These are phyloP conservation scores for Epizoanthus ramosus DNA, from an alignment of 92 coral and sea anemone species.

Conservation along the genomic window DNA sequence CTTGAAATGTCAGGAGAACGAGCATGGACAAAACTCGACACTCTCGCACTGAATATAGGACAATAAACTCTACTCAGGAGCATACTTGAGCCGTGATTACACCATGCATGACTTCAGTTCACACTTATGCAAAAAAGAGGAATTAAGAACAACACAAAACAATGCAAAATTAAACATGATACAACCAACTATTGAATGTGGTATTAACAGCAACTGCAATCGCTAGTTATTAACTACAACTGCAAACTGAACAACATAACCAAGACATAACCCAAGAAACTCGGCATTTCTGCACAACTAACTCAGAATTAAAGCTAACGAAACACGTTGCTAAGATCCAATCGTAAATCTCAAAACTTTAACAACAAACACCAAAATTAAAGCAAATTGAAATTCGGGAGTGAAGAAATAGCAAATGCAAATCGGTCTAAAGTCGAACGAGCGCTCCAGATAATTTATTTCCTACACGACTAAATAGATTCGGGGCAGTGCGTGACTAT, in stretches of 20 bases:
- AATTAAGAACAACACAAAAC: neutral
- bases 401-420: neutral
- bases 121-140: conserved; percentile 25
- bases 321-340: neutral
- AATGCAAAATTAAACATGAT: conserved; percentile 2
- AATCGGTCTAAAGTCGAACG: neutral
- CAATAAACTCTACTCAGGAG: neutral
- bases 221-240: neutral
- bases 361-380: neutral
- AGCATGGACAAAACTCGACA: too few species aligned
- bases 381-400: neutral
- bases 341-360: conserved; percentile 13
- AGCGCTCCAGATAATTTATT: neutral
- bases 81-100: neutral
- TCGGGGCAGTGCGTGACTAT: neutral
- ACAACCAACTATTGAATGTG: neutral
- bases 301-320: neutral
- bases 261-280: neutral
- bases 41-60: too few species aligned
- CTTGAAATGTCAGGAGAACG: too few species aligned
- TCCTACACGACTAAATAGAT: neutral
- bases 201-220: neutral
- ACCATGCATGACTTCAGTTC: conserved; percentile 12
- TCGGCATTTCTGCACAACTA: neutral
- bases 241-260: neutral